Conservation (phyloP, 35 echinoderm and acorn worm species). For the Amphiura filiformis region DNA sequence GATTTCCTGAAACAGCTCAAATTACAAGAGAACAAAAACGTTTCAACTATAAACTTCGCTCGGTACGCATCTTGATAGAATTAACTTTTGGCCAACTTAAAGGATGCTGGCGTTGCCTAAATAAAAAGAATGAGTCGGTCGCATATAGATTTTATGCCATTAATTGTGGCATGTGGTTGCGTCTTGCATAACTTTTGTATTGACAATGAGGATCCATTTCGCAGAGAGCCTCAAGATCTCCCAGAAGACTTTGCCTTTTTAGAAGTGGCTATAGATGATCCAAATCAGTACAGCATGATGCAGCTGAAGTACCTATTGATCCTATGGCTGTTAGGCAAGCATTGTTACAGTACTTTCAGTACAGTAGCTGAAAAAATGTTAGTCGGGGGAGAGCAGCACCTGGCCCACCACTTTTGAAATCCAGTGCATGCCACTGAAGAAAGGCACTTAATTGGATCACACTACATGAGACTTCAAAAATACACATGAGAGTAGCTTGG, state of each 20-base stretch:
- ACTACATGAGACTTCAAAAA: no score
- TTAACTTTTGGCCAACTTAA: constrained; percentile 52
- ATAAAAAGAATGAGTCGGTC: constrained; percentile 45
- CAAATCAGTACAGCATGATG: background rate
- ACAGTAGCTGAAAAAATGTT: background rate
- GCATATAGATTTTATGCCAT: background rate
- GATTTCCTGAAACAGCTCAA: background rate
- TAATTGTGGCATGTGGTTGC: constrained; percentile 27
- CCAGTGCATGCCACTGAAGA: no score
- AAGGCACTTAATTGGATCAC: no score
- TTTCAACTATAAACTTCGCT: constrained; percentile 35
- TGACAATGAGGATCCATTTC: constrained; percentile 22
- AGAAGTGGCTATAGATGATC: background rate
- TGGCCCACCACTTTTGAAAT: no score
- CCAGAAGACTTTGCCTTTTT: background rate
- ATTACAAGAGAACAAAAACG: constrained; percentile 6
- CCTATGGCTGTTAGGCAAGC: background rate
- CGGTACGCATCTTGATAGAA: constrained; percentile 35
- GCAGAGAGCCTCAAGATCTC: background rate
- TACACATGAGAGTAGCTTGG: no score
- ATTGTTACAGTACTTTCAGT: background rate
- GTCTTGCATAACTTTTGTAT: constrained; percentile 52
- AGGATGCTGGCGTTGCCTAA: constrained; percentile 44
- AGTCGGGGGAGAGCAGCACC: no score
- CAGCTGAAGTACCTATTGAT: background rate